These are phyloP conservation scores for Drosophila trapezifrons DNA, from an alignment of 1,140 invertebrate species.

Conservation along the genomic window DNA sequence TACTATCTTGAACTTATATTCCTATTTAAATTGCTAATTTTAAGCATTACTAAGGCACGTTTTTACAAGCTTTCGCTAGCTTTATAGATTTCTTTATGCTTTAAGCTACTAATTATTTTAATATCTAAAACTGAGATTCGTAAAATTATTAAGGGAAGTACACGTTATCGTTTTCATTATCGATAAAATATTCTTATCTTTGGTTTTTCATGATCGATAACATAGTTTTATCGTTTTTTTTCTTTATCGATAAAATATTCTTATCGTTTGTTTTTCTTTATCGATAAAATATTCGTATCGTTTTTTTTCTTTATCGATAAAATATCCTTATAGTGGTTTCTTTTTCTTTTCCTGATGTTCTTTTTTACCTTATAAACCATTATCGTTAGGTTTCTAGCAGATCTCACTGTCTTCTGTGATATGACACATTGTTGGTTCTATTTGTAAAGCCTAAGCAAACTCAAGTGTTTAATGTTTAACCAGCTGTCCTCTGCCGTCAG, in stretches of 20 bases:
- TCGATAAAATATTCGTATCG: too few relatives aligned
- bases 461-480: conserved; percentile 63
- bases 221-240: too few relatives aligned
- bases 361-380: too few relatives aligned
- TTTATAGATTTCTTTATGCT: neutral
- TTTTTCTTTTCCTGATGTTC: too few relatives aligned
- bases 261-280: too few relatives aligned
- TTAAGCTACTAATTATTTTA: too few relatives aligned
- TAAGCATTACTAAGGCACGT: neutral
- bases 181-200: neutral
- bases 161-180: neutral
- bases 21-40: neutral
- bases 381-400: neutral
- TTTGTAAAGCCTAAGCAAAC: conserved; percentile 42
- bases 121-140: too few relatives aligned
- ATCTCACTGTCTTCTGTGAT: neutral
- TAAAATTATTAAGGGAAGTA: too few relatives aligned
- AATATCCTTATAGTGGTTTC: too few relatives aligned
- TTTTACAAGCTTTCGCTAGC: neutral
- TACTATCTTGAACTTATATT: neutral
- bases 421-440: conserved; percentile 13
- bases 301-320: too few relatives aligned
- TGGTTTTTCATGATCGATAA: neutral
- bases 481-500: conserved; percentile 42
- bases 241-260: too few relatives aligned